Conservation (phyloP, 1,140 invertebrate genomes). For the Bombus sylvicola region DNA sequence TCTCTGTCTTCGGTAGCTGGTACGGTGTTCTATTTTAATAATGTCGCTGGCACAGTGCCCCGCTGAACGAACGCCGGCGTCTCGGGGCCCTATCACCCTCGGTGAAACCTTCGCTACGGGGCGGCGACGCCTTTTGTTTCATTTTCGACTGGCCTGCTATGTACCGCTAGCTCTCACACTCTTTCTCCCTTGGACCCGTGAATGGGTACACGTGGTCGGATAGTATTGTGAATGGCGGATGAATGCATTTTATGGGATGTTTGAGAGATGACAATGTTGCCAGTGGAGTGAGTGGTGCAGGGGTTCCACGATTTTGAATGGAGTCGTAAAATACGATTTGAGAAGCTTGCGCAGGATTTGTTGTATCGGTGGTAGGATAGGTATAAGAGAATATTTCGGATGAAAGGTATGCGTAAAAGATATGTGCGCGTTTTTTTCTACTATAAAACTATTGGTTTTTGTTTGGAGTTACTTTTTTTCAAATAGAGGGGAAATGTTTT, state of each 20-base stretch:
- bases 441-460: no score
- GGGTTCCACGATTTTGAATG: background rate
- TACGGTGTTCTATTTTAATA: conserved; percentile 77
- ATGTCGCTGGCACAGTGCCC: conserved; percentile 75
- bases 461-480: no score
- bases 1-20: conserved; percentile 42
- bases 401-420: no score
- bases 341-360: background rate
- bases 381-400: background rate
- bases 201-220: background rate
- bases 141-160: conserved; percentile 16
- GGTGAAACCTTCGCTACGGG: background rate
- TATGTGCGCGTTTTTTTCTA: no score
- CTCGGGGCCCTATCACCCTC: conserved; percentile 58
- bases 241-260: conserved; percentile 11
- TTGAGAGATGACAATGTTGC: background rate
- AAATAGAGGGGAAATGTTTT: no score
- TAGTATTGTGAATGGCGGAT: background rate
- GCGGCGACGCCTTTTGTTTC: conserved; percentile 15
- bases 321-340: background rate
- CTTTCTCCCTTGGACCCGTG: background rate
- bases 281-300: background rate
- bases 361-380: background rate
- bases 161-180: background rate
- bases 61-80: conserved; percentile 56